Percentiles rank a stretch among this genome's conserved stretches.
Evolutionary conservation across 2,113 vertebrate genomes (phyloP).

Genomic region (Gallinago jamesoni): DNA sequence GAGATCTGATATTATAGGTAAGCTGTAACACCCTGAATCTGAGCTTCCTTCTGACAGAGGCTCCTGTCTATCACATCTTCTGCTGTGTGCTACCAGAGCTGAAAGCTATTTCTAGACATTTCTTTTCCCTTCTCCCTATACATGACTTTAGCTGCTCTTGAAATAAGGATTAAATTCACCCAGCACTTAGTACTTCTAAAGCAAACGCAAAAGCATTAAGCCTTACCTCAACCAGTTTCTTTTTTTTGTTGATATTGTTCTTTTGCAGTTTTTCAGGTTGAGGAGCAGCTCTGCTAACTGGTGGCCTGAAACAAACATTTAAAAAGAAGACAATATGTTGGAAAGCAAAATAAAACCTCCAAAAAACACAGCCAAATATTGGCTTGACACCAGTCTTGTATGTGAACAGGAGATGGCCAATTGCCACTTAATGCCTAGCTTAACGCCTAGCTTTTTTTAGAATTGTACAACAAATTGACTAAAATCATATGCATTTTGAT

Average conservation of each 20-base stretch:
- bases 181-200: background rate
- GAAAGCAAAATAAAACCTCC: background rate
- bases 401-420: background rate
- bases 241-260: slow-evolving; percentile 93
- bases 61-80: background rate
- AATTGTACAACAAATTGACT: background rate
- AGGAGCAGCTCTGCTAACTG: slow-evolving; percentile 92
- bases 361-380: background rate
- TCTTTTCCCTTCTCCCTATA: background rate
- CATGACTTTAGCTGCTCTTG: background rate
- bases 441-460: background rate
- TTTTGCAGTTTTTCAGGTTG: slow-evolving; percentile 93
- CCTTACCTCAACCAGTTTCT: slow-evolving; percentile 91
- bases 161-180: background rate
- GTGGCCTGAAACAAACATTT: slow-evolving; percentile 79
- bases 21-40: background rate
- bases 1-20: background rate
- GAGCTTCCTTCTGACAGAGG: background rate
- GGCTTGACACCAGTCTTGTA: background rate
- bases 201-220: background rate
- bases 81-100: background rate
- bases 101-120: background rate
- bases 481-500: background rate
- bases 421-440: background rate
- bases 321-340: background rate